These are phyloP conservation scores for Bombus sibiricus DNA, from an alignment of 1,140 invertebrate species.

Conservation along the genomic window DNA sequence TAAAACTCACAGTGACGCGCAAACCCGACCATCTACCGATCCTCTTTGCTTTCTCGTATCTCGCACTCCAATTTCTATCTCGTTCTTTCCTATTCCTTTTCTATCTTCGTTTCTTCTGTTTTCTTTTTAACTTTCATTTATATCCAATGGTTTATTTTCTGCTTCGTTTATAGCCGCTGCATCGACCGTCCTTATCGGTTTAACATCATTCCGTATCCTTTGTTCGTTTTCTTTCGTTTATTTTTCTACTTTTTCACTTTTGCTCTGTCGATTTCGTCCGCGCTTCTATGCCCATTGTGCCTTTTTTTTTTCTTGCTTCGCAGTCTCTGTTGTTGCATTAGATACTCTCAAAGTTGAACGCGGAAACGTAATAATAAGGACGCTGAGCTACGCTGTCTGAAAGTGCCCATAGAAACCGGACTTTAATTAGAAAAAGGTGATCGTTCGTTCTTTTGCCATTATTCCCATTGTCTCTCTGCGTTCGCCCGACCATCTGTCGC, in stretches of 20 bases:
- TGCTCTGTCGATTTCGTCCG: neutral
- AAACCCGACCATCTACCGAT: neutral
- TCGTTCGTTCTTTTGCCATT: conserved; percentile 48
- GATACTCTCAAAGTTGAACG: conserved; percentile 21
- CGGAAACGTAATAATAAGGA: conserved; percentile 32
- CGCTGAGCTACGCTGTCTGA: conserved; percentile 8
- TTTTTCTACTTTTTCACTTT: neutral
- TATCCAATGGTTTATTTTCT: conserved; percentile 34
- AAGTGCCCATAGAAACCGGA: conserved; percentile 25
- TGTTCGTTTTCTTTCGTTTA: conserved; percentile 6
- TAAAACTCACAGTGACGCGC: conserved; percentile 43
- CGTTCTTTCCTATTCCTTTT: neutral
- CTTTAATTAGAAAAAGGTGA: conserved; percentile 59
- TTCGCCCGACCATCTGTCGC: conserved; percentile 8
- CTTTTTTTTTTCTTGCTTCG: neutral
- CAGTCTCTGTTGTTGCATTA: neutral
- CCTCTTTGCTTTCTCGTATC: conserved; percentile 29
- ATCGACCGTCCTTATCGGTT: conserved; percentile 50
- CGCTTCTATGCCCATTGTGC: neutral
- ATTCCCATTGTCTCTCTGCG: conserved; percentile 34
- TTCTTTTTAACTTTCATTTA: conserved; percentile 10
- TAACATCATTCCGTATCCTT: conserved; percentile 17
- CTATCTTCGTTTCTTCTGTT: neutral
- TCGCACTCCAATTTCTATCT: conserved; percentile 26
- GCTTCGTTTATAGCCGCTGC: conserved; percentile 15